Base-by-base conservation (phyloP, 2,797 vertebrate genomes). In the Chromobotia macracanthus region DNA sequence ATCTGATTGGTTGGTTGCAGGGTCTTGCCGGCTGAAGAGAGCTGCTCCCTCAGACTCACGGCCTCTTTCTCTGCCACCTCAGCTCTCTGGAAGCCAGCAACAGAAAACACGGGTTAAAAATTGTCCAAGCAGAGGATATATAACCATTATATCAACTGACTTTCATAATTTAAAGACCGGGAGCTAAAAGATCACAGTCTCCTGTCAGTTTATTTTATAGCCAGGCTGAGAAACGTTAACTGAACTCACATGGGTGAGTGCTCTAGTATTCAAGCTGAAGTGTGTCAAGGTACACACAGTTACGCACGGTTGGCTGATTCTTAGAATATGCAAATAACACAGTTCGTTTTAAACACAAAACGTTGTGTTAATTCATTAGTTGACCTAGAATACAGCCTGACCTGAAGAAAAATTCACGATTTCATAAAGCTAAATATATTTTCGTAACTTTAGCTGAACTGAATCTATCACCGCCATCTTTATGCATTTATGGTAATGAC, bases 51-150 rank as follows among this genome's bases (percentile, higher is more conserved):
- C 85, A 96, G 91, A 86, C 91, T 91, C 90, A 95, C 95, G 8
- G 93, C 93, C 88, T 96, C 95, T 90, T 93, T 93, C 90, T 96
- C 95, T 31, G 95, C 94, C 80, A 90, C 92, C 90, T 96, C 95
- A 88, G 95, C 94, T 92, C 95, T 95, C 95, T 96, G 92, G 7
- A n/a, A 41, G 60, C 35, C 76, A 71, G 56, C 50, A 23, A 71
- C 48, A 53, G 1, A 55, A 66, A 46, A 75, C 35, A 56, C 64
- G 38, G 19, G 25, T 55, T 31, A 7, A 75, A 63, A 66, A 70
- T 23, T 23, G 13, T 21, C 44, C 16, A n/a, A 48, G 56, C 61
- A 5, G 8, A 53, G 18, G 12, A 76, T 48, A 41, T 10, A 60
- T 61, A 80, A 67, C 50, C 13, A 58, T 51, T 58, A 58, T 58